Conservation (phyloP, 1,140 invertebrate genomes). For the Trichoplusia ni region DNA sequence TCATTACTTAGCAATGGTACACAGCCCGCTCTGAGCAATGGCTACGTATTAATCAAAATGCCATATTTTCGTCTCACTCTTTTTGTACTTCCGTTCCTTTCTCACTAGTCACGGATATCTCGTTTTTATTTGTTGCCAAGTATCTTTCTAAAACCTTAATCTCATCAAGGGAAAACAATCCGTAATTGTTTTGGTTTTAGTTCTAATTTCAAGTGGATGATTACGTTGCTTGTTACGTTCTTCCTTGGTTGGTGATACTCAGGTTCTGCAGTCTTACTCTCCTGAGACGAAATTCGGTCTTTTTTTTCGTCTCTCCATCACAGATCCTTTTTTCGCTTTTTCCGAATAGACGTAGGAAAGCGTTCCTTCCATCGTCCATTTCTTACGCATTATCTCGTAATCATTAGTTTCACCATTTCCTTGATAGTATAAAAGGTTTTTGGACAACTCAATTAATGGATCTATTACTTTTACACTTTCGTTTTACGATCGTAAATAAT, state of each 20-base stretch:
- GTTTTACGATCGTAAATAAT: background rate
- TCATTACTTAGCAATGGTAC: constrained; percentile 81
- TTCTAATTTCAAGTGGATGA: constrained; percentile 33
- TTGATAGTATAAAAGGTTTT: constrained; percentile 58
- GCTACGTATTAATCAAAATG: constrained; percentile 82
- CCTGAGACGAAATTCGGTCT: constrained; percentile 76
- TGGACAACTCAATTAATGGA: constrained; percentile 57
- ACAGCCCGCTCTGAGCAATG: constrained; percentile 81
- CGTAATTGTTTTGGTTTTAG: constrained; percentile 21
- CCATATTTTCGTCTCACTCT: constrained; percentile 72
- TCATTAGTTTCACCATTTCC: constrained; percentile 69
- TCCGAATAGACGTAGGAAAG: constrained; percentile 71
- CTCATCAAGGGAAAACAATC: constrained; percentile 26
- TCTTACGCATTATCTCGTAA: constrained; percentile 75
- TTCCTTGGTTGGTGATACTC: constrained; percentile 42
- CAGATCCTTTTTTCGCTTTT: constrained; percentile 77
- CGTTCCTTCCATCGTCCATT: constrained; percentile 69
- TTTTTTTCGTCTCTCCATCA: constrained; percentile 74
- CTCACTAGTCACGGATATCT: constrained; percentile 75
- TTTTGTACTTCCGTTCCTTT: constrained; percentile 57
- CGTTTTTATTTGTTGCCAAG: constrained; percentile 46
- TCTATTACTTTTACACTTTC: constrained; percentile 37
- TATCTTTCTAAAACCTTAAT: constrained; percentile 26
- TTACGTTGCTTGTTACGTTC: constrained; percentile 45
- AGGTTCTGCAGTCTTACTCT: constrained; percentile 79